Evolutionary conservation across 2,797 vertebrate species (phyloP).

Genomic region (Furcifer pardalis): DNA sequence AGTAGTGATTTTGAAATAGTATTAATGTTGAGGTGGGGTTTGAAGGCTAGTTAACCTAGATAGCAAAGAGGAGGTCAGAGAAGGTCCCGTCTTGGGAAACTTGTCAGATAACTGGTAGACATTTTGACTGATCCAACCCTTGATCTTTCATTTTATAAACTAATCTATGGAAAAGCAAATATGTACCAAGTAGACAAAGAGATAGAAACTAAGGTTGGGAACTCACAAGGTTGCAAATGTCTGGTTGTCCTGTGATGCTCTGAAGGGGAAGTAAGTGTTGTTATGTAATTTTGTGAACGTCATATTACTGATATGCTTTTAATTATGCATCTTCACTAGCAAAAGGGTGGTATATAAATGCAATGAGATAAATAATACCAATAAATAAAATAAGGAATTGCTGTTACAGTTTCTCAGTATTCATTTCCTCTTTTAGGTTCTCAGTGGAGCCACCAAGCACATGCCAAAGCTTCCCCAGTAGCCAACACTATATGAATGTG

Average conservation of each 20-base stretch:
- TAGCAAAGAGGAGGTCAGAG: background rate
- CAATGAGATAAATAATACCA: too few relatives aligned
- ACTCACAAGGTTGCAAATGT: background rate
- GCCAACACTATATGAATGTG: constrained; percentile 70
- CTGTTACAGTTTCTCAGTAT: background rate
- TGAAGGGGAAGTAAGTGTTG: background rate
- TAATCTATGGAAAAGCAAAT: background rate
- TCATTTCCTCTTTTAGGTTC: constrained; percentile 69
- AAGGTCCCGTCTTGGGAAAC: background rate
- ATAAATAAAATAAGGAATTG: background rate
- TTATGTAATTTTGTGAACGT: too few relatives aligned
- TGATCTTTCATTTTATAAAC: background rate
- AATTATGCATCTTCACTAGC: too few relatives aligned
- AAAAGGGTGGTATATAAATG: too few relatives aligned
- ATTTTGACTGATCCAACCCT: background rate
- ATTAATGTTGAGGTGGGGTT: background rate
- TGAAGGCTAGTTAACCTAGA: background rate
- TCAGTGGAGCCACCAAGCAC: constrained; percentile 61
- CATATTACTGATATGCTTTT: too few relatives aligned
- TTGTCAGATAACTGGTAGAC: background rate
- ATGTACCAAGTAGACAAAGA: too few relatives aligned
- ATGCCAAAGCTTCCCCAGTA: constrained; percentile 49
- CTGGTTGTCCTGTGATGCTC: background rate
- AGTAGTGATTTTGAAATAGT: constrained; percentile 54
- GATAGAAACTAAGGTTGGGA: background rate